These are phyloP conservation scores for Gymnocypris eckloni DNA, from an alignment of 2,797 vertebrate species.

Conservation along the genomic window DNA sequence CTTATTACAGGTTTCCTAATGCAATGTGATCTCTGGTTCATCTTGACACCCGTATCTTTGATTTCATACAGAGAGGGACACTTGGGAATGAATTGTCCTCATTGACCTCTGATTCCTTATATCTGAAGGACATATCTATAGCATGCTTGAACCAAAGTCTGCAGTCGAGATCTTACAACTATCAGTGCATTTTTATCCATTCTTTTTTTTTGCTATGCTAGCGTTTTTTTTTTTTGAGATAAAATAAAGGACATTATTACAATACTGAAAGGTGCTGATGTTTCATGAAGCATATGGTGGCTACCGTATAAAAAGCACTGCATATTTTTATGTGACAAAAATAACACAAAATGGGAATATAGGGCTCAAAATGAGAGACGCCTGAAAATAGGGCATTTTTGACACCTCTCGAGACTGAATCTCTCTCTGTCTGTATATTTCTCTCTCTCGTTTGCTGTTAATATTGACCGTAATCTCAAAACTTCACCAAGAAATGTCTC, in stretches of 20 bases:
- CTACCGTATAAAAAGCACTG: not conserved
- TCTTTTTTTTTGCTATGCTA: not conserved
- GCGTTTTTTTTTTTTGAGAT: not conserved
- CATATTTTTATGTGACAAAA: not conserved
- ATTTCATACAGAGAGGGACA: constrained; percentile 3
- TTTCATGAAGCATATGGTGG: not conserved
- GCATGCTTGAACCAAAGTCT: not conserved
- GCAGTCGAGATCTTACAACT: not conserved
- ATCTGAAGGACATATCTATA: not conserved
- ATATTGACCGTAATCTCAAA: constrained; percentile 15
- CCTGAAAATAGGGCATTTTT: constrained; percentile 8
- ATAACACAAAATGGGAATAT: not conserved
- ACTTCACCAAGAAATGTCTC: not conserved
- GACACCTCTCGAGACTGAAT: constrained; percentile 7
- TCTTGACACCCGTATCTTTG: not conserved
- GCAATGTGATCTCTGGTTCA: not conserved
- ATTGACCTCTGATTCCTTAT: not conserved
- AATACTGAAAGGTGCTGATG: not conserved
- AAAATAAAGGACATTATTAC: not conserved
- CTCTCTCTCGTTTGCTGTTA: not conserved
- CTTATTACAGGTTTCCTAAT: constrained; percentile 1
- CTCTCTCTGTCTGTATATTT: not conserved
- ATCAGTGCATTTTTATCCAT: not conserved
- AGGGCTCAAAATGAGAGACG: constrained; percentile 17
- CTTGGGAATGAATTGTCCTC: not conserved